Evolutionary conservation across 2,888 invertebrate genomes (phyloP).

Genomic region (Iphiclides podalirius): DNA sequence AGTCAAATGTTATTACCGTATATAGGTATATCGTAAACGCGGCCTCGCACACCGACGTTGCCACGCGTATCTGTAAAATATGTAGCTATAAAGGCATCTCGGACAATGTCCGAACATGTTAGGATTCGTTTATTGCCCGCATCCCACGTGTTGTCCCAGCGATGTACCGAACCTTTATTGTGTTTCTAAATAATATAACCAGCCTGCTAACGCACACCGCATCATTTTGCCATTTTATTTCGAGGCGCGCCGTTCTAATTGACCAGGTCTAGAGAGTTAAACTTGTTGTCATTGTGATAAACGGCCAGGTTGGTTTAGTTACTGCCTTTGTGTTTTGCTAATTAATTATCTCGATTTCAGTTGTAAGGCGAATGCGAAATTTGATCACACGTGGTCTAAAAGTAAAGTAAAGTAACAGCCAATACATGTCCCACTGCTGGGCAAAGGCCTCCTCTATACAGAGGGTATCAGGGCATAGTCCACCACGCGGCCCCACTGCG

Average conservation of each 20-base stretch:
- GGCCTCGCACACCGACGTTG: conserved; percentile 42
- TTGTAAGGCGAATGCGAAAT: too few relatives aligned
- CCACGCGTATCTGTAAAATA: conserved; percentile 57
- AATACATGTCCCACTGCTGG: too few relatives aligned
- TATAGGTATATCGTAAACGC: conserved; percentile 51
- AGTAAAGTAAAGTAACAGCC: too few relatives aligned
- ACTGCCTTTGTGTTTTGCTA: too few relatives aligned
- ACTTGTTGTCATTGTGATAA: conserved; percentile 38
- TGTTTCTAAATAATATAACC: conserved; percentile 48
- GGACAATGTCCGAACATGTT: conserved; percentile 64
- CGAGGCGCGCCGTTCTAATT: too few relatives aligned
- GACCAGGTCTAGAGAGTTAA: conserved; percentile 58
- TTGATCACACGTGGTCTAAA: too few relatives aligned
- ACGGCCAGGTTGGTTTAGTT: too few relatives aligned
- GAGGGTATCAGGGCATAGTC: too few relatives aligned
- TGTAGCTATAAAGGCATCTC: conserved; percentile 65
- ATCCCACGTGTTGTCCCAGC: conserved; percentile 50
- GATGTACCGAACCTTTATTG: conserved; percentile 52
- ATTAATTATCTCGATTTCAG: too few relatives aligned
- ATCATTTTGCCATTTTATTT: conserved; percentile 39
- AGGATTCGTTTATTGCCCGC: conserved; percentile 66
- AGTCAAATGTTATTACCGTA: conserved; percentile 41
- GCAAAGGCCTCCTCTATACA: too few relatives aligned
- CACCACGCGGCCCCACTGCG: too few relatives aligned
- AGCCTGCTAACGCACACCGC: neutral